Conservation (phyloP, 2,888 invertebrate genomes). For the Pegoplata infirma region DNA sequence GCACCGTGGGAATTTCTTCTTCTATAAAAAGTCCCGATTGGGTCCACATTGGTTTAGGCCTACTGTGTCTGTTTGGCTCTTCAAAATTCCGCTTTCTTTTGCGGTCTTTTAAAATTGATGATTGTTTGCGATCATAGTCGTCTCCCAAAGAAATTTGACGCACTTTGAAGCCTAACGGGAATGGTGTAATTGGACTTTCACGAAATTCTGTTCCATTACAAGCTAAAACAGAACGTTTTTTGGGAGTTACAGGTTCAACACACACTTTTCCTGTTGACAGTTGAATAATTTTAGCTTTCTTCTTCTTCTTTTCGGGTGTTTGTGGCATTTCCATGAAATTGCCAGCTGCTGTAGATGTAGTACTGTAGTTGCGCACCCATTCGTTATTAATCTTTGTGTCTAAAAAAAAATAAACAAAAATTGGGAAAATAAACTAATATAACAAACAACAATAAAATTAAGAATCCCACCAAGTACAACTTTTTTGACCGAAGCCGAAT, state of each 20-base stretch:
- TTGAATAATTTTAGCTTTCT: constrained; percentile 61
- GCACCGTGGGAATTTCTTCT: constrained; percentile 58
- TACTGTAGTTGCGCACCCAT: constrained; percentile 9
- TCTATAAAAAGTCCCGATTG: constrained; percentile 67
- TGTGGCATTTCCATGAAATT: constrained; percentile 62
- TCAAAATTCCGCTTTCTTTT: constrained; percentile 62
- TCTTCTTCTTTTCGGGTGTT: constrained; percentile 54
- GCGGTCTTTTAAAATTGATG: constrained; percentile 19
- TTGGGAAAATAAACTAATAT: too few species aligned
- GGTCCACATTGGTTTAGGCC: constrained; percentile 69
- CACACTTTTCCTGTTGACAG: constrained; percentile 71
- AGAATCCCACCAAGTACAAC: too few species aligned
- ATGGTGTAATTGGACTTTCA: constrained; percentile 70
- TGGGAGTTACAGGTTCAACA: constrained; percentile 72
- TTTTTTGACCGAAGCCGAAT: too few species aligned
- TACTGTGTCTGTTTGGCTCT: constrained; percentile 43
- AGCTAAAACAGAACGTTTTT: constrained; percentile 53
- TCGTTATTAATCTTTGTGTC: not conserved
- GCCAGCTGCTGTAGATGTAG: constrained; percentile 67
- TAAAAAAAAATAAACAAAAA: too few species aligned
- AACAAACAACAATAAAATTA: too few species aligned
- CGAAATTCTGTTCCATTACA: constrained; percentile 65
- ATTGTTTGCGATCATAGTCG: constrained; percentile 32
- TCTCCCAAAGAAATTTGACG: constrained; percentile 61
- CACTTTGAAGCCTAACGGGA: constrained; percentile 65